A percentile compares a stretch with the other conserved stretches of the same genome.
These are phyloP conservation scores for Ooceraea biroi DNA, from an alignment of 1,140 invertebrate genomes.

Conservation along the genomic window DNA sequence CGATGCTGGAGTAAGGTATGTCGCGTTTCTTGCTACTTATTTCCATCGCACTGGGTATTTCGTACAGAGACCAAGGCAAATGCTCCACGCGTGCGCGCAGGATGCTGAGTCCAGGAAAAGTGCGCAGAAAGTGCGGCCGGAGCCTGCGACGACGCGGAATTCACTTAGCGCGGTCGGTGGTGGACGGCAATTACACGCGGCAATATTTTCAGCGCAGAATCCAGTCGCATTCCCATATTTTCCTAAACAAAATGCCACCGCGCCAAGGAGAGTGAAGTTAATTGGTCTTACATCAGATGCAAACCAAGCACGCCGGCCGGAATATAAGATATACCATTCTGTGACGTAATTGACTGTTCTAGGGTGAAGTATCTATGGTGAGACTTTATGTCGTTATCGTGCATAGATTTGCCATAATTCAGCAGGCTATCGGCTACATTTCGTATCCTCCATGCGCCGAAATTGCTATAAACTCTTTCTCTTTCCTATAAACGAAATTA, in stretches of 20 bases:
- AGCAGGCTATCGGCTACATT: conserved; percentile 12
- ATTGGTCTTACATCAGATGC: conserved; percentile 40
- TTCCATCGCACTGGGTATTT: conserved; percentile 28
- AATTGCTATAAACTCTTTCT: conserved; percentile 27
- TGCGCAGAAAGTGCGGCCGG: conserved; percentile 55
- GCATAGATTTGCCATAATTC: conserved; percentile 58
- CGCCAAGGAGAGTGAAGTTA: conserved; percentile 55
- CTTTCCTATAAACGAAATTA: conserved; percentile 4
- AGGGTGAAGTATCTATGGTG: conserved; percentile 1
- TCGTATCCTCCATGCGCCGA: neutral
- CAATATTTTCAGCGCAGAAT: conserved; percentile 61
- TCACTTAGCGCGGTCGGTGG: conserved; percentile 37
- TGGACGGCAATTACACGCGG: neutral
- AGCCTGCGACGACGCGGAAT: conserved; percentile 29
- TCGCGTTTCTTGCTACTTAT: conserved; percentile 22
- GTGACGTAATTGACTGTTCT: conserved; percentile 52
- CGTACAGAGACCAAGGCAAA: conserved; percentile 5
- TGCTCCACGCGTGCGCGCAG: conserved; percentile 59
- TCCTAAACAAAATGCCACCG: conserved; percentile 43
- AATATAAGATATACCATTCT: conserved; percentile 45
- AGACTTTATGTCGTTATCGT: conserved; percentile 36
- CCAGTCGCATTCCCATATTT: conserved; percentile 55
- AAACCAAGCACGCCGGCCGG: neutral
- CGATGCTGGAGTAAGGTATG: neutral
- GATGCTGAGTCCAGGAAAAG: conserved; percentile 12